Conservation (phyloP, 2,797 vertebrate genomes). For the Chromobotia macracanthus region DNA sequence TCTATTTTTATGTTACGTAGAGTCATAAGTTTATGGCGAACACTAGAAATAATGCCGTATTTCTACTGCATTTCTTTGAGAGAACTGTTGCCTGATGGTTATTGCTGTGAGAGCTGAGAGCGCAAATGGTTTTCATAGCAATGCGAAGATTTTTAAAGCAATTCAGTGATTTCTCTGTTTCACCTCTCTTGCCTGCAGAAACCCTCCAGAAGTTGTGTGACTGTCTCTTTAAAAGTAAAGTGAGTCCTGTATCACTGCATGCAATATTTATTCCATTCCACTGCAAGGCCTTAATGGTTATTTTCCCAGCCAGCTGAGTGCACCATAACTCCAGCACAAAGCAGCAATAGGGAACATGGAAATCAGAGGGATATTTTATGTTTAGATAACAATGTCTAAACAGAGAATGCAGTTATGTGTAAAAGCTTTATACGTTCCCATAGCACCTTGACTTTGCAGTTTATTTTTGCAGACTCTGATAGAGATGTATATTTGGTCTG, state of each 20-base stretch:
- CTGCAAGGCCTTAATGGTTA: slow-evolving; percentile 59
- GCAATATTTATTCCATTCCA: slow-evolving; percentile 61
- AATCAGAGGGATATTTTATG: slow-evolving; percentile 53
- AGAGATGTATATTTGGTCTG: not conserved
- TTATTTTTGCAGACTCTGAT: slow-evolving; percentile 22
- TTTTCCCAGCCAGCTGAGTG: slow-evolving; percentile 60
- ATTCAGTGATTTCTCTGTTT: slow-evolving; percentile 13
- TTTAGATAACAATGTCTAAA: slow-evolving; percentile 49
- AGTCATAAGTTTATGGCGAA: slow-evolving; percentile 23
- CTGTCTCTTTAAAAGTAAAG: slow-evolving; percentile 59
- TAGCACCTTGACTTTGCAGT: not conserved
- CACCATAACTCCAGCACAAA: slow-evolving; percentile 58
- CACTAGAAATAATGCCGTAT: not conserved
- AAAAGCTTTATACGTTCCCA: slow-evolving; percentile 14
- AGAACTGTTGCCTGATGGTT: not conserved
- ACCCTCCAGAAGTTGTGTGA: not conserved
- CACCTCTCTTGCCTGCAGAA: slow-evolving; percentile 1
- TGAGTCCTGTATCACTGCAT: slow-evolving; percentile 56
- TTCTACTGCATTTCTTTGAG: not conserved
- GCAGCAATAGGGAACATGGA: slow-evolving; percentile 46
- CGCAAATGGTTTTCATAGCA: not conserved
- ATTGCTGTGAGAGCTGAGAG: not conserved
- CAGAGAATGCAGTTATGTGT: not conserved
- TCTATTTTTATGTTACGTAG: slow-evolving; percentile 23
- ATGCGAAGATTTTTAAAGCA: not conserved